A percentile compares a stretch with the other conserved stretches of the same genome.
Evolutionary conservation across 2,888 invertebrate genomes (phyloP).

Genomic region (Caprella mutica): DNA sequence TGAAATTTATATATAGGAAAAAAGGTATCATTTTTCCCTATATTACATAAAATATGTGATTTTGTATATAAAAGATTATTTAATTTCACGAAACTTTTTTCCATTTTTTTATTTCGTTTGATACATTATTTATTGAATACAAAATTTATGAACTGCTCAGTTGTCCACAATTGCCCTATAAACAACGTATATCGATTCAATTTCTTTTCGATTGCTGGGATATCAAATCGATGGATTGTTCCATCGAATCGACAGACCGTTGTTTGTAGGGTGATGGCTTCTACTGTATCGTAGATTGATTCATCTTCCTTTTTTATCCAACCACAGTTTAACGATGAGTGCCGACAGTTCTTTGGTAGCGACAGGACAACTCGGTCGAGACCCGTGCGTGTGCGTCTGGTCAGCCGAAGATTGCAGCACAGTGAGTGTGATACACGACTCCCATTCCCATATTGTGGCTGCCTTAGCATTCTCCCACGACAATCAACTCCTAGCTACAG

Average conservation of each 20-base stretch:
- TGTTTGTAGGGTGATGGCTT: background rate
- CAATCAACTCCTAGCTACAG: conserved; percentile 40
- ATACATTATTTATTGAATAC: no score
- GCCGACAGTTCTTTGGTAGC: conserved; percentile 41
- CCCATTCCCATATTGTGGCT: conserved; percentile 41
- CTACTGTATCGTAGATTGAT: no score
- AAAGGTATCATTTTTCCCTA: no score
- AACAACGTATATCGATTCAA: no score
- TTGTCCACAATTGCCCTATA: background rate
- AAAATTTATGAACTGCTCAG: background rate
- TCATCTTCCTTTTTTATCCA: no score
- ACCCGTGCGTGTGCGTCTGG: conserved; percentile 43
- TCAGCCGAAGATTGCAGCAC: conserved; percentile 39
- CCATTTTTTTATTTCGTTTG: background rate
- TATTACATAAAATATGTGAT: no score
- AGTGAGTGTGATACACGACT: conserved; percentile 41
- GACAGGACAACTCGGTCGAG: conserved; percentile 43
- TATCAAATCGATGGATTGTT: no score
- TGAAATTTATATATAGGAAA: no score
- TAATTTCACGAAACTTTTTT: background rate
- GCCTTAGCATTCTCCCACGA: conserved; percentile 41
- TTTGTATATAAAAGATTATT: background rate
- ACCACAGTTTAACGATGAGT: conserved; percentile 40
- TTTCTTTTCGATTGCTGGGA: no score
- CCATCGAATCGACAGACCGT: background rate